phyloP scores from a whole-genome alignment of 2,888 invertebrate genomes.

The Quadroppia sp. region DNA sequence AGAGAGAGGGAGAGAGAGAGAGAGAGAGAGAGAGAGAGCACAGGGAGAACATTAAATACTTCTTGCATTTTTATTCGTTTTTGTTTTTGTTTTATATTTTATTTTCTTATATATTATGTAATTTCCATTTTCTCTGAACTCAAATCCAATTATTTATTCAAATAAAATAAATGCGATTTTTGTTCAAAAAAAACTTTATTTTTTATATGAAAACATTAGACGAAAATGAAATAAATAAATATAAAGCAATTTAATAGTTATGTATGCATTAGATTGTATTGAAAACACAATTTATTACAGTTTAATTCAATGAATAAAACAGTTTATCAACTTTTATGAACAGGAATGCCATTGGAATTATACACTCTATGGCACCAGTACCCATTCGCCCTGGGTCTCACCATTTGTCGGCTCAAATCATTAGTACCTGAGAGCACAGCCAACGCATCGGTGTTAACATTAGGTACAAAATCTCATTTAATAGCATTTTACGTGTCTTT shows the following conservation, averaged over 20 bases:
- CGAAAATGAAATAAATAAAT: too few species aligned
- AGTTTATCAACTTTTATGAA: slow-evolving; percentile 43
- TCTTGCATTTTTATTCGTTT: background rate
- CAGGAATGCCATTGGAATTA: slow-evolving; percentile 55
- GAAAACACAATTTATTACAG: background rate
- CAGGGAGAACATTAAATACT: too few species aligned
- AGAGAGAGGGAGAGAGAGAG: too few species aligned
- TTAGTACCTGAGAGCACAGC: slow-evolving; percentile 56
- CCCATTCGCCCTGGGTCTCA: slow-evolving; percentile 54
- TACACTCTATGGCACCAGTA: slow-evolving; percentile 56
- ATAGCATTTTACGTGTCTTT: background rate
- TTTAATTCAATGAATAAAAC: too few species aligned
- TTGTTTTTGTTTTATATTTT: background rate
- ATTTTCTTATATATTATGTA: background rate
- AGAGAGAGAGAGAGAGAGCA: too few species aligned
- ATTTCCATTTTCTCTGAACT: background rate
- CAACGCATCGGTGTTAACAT: slow-evolving; percentile 56
- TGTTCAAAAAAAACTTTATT: too few species aligned
- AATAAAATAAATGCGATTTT: background rate
- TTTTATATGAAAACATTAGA: too few species aligned
- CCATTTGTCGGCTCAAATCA: slow-evolving; percentile 55
- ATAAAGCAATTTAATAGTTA: background rate
- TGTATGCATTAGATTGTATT: background rate
- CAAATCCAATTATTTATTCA: background rate
- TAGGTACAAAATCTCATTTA: slow-evolving; percentile 10